Evolutionary conservation across 1,140 invertebrate species (phyloP).

Genomic region (Drosophila erecta): DNA sequence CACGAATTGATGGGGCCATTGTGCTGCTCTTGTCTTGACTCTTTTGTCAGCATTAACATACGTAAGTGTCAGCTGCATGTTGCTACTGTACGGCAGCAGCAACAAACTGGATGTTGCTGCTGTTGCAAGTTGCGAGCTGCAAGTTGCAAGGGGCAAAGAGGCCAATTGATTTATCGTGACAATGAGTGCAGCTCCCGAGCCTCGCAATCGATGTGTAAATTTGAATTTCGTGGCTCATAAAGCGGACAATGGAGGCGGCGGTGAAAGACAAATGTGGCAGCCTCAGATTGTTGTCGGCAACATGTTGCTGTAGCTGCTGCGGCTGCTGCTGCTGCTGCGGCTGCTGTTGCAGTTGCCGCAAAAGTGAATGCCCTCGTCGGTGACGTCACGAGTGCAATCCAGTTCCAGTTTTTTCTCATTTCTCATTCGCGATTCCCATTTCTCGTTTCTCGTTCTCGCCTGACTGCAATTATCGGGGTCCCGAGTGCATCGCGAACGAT

Average conservation of each 20-base stretch:
- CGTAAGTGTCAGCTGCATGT: slow-evolving; percentile 80
- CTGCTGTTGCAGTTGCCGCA: slow-evolving; percentile 28
- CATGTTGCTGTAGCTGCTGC: slow-evolving; percentile 57
- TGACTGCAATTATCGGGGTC: slow-evolving; percentile 36
- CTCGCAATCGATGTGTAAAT: slow-evolving; percentile 76
- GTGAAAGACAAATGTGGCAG: slow-evolving; percentile 48
- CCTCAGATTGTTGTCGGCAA: slow-evolving; percentile 62
- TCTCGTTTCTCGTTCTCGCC: slow-evolving; percentile 25
- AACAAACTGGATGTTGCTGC: slow-evolving; percentile 10
- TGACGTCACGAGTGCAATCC: slow-evolving; percentile 66
- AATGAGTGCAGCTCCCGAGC: slow-evolving; percentile 64
- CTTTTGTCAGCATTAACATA: slow-evolving; percentile 84
- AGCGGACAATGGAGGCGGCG: slow-evolving; percentile 63
- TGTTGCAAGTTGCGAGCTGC: slow-evolving; percentile 9
- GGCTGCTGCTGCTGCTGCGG: slow-evolving; percentile 3
- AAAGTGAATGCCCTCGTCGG: slow-evolving; percentile 74
- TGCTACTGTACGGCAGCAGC: slow-evolving; percentile 63
- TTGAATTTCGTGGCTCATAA: slow-evolving; percentile 80
- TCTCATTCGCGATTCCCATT: not conserved
- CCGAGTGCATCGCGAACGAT: slow-evolving; percentile 49
- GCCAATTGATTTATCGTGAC: slow-evolving; percentile 84
- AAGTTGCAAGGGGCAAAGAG: slow-evolving; percentile 48
- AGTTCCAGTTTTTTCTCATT: slow-evolving; percentile 37
- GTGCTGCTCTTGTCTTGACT: slow-evolving; percentile 60
- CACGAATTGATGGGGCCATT: slow-evolving; percentile 44